phyloP scores from a whole-genome alignment of 2,888 invertebrate genomes.

The Ichneumoninae sp. region DNA sequence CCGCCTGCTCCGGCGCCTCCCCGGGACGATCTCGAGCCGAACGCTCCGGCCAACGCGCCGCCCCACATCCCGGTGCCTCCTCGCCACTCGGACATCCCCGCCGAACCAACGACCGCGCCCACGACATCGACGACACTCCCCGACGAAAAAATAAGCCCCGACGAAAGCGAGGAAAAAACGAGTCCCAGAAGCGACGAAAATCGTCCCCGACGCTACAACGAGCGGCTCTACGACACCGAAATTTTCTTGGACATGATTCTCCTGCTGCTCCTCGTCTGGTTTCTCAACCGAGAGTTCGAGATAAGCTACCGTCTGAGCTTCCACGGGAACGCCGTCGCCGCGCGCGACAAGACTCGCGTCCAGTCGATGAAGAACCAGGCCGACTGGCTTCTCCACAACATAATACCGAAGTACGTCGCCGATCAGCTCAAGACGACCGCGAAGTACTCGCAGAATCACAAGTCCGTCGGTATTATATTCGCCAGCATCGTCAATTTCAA shows the following conservation, averaged over 20 bases:
- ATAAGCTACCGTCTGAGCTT: slow-evolving; percentile 97
- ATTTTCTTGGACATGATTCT: slow-evolving; percentile 93
- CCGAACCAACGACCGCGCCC: slow-evolving; percentile 38
- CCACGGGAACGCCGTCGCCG: slow-evolving; percentile 96
- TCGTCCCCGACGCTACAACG: slow-evolving; percentile 72
- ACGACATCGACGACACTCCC: not conserved
- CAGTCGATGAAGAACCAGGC: slow-evolving; percentile 98
- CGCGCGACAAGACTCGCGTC: slow-evolving; percentile 94
- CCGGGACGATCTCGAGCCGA: slow-evolving; percentile 26
- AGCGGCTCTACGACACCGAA: slow-evolving; percentile 87
- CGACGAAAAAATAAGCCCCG: not conserved
- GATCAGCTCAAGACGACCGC: slow-evolving; percentile 96
- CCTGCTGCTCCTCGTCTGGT: slow-evolving; percentile 95
- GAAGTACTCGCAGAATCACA: slow-evolving; percentile 97
- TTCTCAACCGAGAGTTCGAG: slow-evolving; percentile 97
- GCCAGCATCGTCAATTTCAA: slow-evolving; percentile 98
- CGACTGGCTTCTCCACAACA: slow-evolving; percentile 98
- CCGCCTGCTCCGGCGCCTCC: slow-evolving; percentile 37
- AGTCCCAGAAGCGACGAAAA: not conserved
- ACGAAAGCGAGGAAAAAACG: not conserved
- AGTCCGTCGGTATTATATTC: slow-evolving; percentile 96
- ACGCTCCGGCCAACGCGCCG: slow-evolving; percentile 43
- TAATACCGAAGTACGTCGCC: slow-evolving; percentile 97
- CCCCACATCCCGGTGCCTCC: slow-evolving; percentile 29
- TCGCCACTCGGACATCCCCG: slow-evolving; percentile 11